These are phyloP conservation scores for Chanos chanos DNA, from an alignment of 2,797 vertebrate genomes.

Conservation along the genomic window DNA sequence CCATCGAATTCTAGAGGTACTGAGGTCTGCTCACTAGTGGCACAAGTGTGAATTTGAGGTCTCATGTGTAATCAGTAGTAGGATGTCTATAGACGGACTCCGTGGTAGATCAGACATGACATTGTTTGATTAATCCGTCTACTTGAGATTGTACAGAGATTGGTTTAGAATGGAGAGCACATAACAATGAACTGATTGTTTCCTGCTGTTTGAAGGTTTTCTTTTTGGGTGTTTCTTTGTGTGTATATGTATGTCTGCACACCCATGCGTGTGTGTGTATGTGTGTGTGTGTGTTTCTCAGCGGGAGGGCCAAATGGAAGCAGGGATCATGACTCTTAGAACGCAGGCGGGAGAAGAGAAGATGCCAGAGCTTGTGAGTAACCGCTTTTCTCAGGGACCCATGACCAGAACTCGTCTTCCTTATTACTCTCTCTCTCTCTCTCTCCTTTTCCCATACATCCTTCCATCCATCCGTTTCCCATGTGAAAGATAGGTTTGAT, in stretches of 20 bases:
- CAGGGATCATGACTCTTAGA: conserved; percentile 79
- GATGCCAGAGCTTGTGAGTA: conserved; percentile 72
- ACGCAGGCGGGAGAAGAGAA: conserved; percentile 62
- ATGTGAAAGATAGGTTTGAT: conserved; percentile 46
- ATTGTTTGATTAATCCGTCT: no score
- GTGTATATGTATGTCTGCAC: conserved; percentile 30
- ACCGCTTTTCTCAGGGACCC: conserved; percentile 53
- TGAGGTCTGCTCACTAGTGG: no score
- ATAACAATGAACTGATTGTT: no score
- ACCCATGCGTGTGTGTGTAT: conserved; percentile 30
- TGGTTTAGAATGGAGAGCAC: no score
- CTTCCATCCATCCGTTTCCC: conserved; percentile 54
- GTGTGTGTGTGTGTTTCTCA: conserved; percentile 50
- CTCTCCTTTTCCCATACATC: conserved; percentile 43
- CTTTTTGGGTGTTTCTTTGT: conserved; percentile 24
- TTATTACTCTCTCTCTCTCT: conserved; percentile 54
- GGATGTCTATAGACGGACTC: no score
- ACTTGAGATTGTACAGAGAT: no score
- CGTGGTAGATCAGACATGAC: no score
- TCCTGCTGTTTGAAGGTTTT: no score
- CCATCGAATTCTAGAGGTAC: conserved; percentile 90
- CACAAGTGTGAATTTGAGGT: no score
- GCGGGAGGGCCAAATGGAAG: conserved; percentile 89
- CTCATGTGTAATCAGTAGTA: no score
- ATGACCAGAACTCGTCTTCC: conserved; percentile 45